Conservation (phyloP, 1,140 invertebrate genomes). For the Conopomorpha cramerella region DNA sequence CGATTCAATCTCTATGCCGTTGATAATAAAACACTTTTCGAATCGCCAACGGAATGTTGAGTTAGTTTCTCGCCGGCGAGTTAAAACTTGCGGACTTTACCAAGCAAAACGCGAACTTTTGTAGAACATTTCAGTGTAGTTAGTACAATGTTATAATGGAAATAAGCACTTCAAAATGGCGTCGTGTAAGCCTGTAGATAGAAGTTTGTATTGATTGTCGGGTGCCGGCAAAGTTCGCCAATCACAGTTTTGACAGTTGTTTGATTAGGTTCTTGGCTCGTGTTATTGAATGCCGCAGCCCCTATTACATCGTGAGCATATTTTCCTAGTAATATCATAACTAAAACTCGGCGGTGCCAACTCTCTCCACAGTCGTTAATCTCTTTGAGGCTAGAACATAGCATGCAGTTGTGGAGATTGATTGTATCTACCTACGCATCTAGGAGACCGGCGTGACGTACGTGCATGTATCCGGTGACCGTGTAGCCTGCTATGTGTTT, state of each 20-base stretch:
- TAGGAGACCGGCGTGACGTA: too few species aligned
- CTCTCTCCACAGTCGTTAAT: too few species aligned
- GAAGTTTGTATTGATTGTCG: slow-evolving; percentile 26
- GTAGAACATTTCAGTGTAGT: slow-evolving; percentile 61
- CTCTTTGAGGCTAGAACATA: too few species aligned
- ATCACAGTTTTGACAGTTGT: slow-evolving; percentile 1
- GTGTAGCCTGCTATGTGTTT: too few species aligned
- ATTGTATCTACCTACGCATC: too few species aligned
- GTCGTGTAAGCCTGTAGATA: slow-evolving; percentile 41
- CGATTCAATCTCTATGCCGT: slow-evolving; percentile 56
- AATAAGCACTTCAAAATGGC: slow-evolving; percentile 62
- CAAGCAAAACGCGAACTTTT: slow-evolving; percentile 61
- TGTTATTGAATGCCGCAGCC: too few species aligned
- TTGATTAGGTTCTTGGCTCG: neutral
- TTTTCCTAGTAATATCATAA: too few species aligned
- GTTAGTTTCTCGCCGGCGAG: slow-evolving; percentile 40
- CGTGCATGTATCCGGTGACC: too few species aligned
- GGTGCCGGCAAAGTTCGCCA: slow-evolving; percentile 10
- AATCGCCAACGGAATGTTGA: slow-evolving; percentile 48
- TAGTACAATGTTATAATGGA: slow-evolving; percentile 62
- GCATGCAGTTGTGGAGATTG: too few species aligned
- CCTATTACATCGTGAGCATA: too few species aligned
- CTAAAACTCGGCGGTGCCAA: too few species aligned
- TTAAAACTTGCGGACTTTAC: slow-evolving; percentile 56
- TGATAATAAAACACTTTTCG: slow-evolving; percentile 58